These are phyloP conservation scores for Cydia splendana DNA, from an alignment of 1,140 invertebrate species.

Conservation along the genomic window DNA sequence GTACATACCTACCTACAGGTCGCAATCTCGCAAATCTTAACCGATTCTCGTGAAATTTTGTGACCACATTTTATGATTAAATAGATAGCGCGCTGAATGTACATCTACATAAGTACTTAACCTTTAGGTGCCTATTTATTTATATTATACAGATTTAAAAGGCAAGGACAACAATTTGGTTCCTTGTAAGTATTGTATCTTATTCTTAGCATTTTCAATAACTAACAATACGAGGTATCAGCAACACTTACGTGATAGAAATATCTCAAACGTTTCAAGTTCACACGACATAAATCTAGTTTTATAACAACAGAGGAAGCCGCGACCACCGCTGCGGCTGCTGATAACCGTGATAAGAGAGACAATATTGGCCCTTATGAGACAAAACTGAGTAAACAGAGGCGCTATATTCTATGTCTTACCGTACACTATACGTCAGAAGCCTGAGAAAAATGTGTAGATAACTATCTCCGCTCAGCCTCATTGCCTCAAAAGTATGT, in stretches of 20 bases:
- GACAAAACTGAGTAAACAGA: slow-evolving; percentile 18
- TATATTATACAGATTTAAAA: too few species aligned
- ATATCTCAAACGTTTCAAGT: slow-evolving; percentile 5
- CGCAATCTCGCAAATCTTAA: too few species aligned
- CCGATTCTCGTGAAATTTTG: too few species aligned
- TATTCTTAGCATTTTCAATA: too few species aligned
- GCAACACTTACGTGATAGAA: background rate
- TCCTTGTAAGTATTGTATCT: too few species aligned
- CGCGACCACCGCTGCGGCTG: slow-evolving; percentile 12
- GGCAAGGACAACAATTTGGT: too few species aligned
- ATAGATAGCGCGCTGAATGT: too few species aligned
- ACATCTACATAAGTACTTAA: too few species aligned
- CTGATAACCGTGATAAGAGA: slow-evolving; percentile 13
- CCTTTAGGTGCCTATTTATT: too few species aligned
- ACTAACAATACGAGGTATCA: background rate
- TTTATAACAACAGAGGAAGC: slow-evolving; percentile 22
- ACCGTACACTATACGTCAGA: background rate
- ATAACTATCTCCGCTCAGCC: background rate
- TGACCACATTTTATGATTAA: too few species aligned
- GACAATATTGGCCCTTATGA: slow-evolving; percentile 1
- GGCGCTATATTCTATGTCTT: slow-evolving; percentile 8
- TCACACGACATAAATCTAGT: slow-evolving; percentile 30
- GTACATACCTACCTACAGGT: too few species aligned
- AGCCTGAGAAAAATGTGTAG: background rate
- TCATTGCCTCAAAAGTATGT: background rate